Base-by-base conservation (phyloP, 2,888 invertebrate species). In the Cataglyphis livida region DNA sequence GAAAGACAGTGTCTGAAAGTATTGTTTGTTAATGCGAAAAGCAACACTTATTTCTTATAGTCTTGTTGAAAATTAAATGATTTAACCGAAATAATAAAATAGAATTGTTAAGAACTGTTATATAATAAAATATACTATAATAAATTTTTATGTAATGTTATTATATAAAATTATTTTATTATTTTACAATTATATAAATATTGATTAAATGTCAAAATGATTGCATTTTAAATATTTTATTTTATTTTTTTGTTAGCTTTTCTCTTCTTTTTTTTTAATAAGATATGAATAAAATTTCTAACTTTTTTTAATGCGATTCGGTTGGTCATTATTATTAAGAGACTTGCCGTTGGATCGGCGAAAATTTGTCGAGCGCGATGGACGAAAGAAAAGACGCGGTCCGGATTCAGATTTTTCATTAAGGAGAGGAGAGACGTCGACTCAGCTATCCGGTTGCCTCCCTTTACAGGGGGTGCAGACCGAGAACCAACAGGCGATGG, bases 401-500 rank as follows among this genome's bases (percentile, higher is more conserved):
- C 84, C 89, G 91, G 92, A 93, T 93, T 92, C 92, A 92, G 93
- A 94, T 94, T 94, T 94, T 94, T 94, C 94, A 94, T 94, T 94
- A 94, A 94, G 93, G 92, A 93, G 93, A 92, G 94, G 94, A 93
- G 92, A 93, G 93, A 92, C 94, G 94, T 94, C 93, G 94, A 94
- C 94, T 94, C 94, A 94, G 94, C 94, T 93, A 93, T 93, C 92
- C 92, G 89, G 84, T 81, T 87, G 87, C 88, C 88, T 85, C 86
- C 87, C 84, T 82, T 84, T 84, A 85, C 75, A 85, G 82, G 85
- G 84, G 85, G 85, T 83, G 82, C 81, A 75, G 84, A 83, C 84
- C 83, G 88, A 87, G 87, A 89, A 87, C 88, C 87, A 88, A 89
- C 86, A 76, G 44, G 83, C 84, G 86, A 83, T 48, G 66, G 85